Base-by-base conservation (phyloP, 2,888 invertebrate genomes). In the Rhimphoctona megacephalus region DNA sequence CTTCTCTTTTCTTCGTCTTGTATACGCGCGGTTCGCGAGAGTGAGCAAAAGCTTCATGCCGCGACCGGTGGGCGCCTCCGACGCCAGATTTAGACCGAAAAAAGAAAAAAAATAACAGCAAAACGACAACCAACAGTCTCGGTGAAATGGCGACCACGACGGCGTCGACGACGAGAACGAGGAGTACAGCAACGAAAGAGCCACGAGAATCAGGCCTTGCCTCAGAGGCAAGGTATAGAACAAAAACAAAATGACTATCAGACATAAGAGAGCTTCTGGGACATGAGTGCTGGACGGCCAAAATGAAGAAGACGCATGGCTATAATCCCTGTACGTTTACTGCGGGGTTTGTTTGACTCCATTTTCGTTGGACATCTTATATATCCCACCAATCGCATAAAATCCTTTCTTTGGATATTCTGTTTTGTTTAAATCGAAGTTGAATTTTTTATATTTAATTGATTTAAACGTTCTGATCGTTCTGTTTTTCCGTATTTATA, bases 11-110 rank as follows among this genome's bases (percentile, higher is more conserved):
- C 87, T 85, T 85, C 85, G 89, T 88, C 87, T 89, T 70, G 74
- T 52, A 61, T 39, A 22, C 80, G 46, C 49, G 70, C 46, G 61
- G 33, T 73, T 74, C 25, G 77, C 78, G 88, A 81, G 87, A 88
- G 84, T 87, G 88, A 87, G 81, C 67, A 25, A 77, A 83, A 81
- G 83, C 81, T 81, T 79, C 83, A 74, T 81, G 79, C 83, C 86
- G 77, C 79, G 86, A 81, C 88, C 88, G 88, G 85, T 86, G 90
- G 91, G 89, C 91, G 91, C 91, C 90, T 89, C 49, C 79, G 86
- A 85, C 88, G 90, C 91, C 91, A 88, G 91, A 92, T 92, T 92
- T 92, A 92, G 92, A 92, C 89, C 88, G 88, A 90, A 90, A 91
- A 90, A 90, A 84, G 84, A 88, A 90, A 88, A 90, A 91, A 90